Evolutionary conservation across 2,888 invertebrate species (phyloP).

Genomic region (Melangyna quadrimaculata): DNA sequence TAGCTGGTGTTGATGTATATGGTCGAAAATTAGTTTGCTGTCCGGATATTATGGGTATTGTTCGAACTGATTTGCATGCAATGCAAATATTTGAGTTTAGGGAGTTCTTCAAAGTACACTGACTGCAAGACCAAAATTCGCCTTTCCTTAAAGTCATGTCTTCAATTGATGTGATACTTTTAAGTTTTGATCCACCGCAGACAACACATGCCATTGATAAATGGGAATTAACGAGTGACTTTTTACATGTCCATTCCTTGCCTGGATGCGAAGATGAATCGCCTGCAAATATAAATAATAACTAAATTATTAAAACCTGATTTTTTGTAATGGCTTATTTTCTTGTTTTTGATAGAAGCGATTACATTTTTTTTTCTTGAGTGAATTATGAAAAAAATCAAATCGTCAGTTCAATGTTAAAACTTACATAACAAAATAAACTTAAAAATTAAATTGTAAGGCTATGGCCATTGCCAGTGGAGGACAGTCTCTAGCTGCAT

Average conservation of each 20-base stretch:
- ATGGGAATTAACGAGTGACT: conserved; percentile 90
- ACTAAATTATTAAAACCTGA: not conserved
- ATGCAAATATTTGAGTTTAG: conserved; percentile 86
- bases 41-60: conserved; percentile 78
- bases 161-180: conserved; percentile 84
- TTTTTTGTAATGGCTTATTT: no score
- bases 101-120: conserved; percentile 92
- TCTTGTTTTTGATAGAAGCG: no score
- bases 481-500: no score
- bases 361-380: no score
- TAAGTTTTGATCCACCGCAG: conserved; percentile 91
- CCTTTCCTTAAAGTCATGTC: conserved; percentile 87
- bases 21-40: conserved; percentile 76
- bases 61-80: conserved; percentile 87
- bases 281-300: conserved; percentile 73
- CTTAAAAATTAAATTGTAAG: no score
- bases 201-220: conserved; percentile 89
- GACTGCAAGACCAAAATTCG: conserved; percentile 90
- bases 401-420: no score
- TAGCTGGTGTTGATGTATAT: conserved; percentile 74
- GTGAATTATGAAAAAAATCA: no score
- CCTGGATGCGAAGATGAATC: conserved; percentile 73
- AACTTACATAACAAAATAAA: no score
- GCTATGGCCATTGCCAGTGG: no score
- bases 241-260: conserved; percentile 90